Evolutionary conservation across 1,140 invertebrate genomes (phyloP), one percentile per base, ranked within the genome.

Genomic region (Bombus soroeensis): DNA sequence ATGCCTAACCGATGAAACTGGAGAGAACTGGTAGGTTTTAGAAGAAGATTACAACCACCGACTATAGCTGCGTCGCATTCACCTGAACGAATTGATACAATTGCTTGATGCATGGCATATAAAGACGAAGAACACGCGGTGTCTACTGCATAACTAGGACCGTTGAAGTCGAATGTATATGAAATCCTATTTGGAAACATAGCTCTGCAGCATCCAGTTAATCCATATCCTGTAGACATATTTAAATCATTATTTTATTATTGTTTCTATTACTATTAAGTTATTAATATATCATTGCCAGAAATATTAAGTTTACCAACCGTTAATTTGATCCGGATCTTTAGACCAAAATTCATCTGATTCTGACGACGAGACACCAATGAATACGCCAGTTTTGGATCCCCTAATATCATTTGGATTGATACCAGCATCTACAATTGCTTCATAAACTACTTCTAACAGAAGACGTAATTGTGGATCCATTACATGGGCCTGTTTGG

Each of bases 181-280:
- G 98, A 99, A 59, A 99, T 96, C 92, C 99, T 97, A 94, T 99
- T 99, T 64, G 98, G 97, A 94, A 99, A 99, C 99, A 99, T 99
- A 43, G 98, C 98, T 66, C 98, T 96, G 77, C 97, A 97, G 94
- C 98, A 99, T 39, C 99, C 99, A 6, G 98, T 99, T 88, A 99
- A 95, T 57, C 97, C 98, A 95, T 99, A 99, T 53, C 94, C 94
- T 94, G 59, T 2, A 85, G 87, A 32, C 12, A 73, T 9, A 28
- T 64, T 25, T 53, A 8, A 34, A 8, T 71, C 41, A 57, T 47
- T 37, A 37, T 75, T 34, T n/a, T 37, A 37, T 57, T 34, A 53
- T 57, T n/a, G 18, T 47, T 47, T 6, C 32, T 34, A 15, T 75
- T 43, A 10, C n/a, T n/a, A 22, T 39, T 13, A 25, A n/a, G 28